Base-by-base conservation (phyloP, 2,888 invertebrate species). In the Prostheceraeus crozeri region DNA sequence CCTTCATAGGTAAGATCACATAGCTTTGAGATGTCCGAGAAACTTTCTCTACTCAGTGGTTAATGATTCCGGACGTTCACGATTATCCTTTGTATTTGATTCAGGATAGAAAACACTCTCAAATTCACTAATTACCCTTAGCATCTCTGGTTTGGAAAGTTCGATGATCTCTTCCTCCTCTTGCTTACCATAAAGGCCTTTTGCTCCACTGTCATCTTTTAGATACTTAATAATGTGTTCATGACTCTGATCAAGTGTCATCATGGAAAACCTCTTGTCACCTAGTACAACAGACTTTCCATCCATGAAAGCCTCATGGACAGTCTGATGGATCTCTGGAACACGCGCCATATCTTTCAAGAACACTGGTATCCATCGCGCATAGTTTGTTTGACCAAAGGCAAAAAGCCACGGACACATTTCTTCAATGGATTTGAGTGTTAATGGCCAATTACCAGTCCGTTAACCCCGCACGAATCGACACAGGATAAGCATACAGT, bases 251-350 rank as follows among this genome's bases (percentile, higher is more conserved):
- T 40, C n/a, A 40, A 40, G 40, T 19, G n/a, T 19, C 40, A 40
- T 28, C 52, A 27, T 28, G 30, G 52, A 51, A 27, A 28, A 51
- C 52, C 25, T 51, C 52, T 51, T 51, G 52, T 51, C 52, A 21
- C 52, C 52, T 27, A 19, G 52, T 27, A 51, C 52, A 51, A 51
- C 52, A 27, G 25, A 51, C 52, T 51, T 51, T 14, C 52, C 23
- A 19, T 51, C 10, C 52, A 51, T 51, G 52, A 51, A 51, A 27
- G 52, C 52, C 52, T 51, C 52, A 21, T 51, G 52, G 52, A 51
- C 52, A 27, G 52, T 27, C 30, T 19, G 52, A 28, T 51, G 52
- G 52, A 28, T 51, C 52, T 51, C 16, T 16, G 52, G 23, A 51
- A 51, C 23, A 27, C 30, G 52, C 16, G 57, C 57, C 57, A 57